These are phyloP conservation scores for Podarcis siculus DNA, from an alignment of 2,797 vertebrate genomes.

Conservation along the genomic window DNA sequence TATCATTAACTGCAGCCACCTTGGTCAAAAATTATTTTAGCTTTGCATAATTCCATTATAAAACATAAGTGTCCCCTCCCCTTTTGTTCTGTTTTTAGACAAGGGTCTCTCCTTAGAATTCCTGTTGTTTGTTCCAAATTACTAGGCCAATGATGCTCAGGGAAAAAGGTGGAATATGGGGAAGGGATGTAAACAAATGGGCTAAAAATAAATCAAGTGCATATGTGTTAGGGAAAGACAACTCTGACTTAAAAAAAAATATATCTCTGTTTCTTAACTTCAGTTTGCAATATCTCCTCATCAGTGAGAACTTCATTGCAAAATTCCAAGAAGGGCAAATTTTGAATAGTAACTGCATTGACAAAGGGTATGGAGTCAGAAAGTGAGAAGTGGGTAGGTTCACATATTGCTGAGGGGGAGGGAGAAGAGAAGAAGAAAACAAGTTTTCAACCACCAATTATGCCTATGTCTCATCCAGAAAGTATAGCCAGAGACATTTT, in stretches of 20 bases:
- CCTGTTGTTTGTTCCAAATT: not conserved
- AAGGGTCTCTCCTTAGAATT: not conserved
- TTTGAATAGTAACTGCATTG: too few relatives aligned
- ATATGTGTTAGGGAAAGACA: too few relatives aligned
- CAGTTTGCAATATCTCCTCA: too few relatives aligned
- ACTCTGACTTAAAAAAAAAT: not conserved
- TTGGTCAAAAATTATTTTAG: conserved; percentile 9
- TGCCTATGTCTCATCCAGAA: too few relatives aligned
- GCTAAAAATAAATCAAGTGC: conserved; percentile 36
- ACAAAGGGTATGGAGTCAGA: too few relatives aligned
- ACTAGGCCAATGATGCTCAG: not conserved
- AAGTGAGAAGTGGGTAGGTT: too few relatives aligned
- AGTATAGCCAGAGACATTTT: too few relatives aligned
- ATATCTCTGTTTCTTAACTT: not conserved
- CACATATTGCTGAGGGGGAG: too few relatives aligned
- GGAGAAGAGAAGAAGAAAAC: too few relatives aligned
- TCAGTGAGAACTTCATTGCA: too few relatives aligned
- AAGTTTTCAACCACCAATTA: too few relatives aligned
- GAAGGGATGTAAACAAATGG: not conserved
- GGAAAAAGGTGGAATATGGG: not conserved
- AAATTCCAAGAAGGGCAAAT: too few relatives aligned
- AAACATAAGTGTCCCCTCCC: not conserved
- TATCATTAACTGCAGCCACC: not conserved
- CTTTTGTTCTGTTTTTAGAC: not conserved
- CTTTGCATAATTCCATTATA: not conserved